phyloP scores from a whole-genome alignment of 2,113 vertebrate genomes.

The Tamias sibiricus region DNA sequence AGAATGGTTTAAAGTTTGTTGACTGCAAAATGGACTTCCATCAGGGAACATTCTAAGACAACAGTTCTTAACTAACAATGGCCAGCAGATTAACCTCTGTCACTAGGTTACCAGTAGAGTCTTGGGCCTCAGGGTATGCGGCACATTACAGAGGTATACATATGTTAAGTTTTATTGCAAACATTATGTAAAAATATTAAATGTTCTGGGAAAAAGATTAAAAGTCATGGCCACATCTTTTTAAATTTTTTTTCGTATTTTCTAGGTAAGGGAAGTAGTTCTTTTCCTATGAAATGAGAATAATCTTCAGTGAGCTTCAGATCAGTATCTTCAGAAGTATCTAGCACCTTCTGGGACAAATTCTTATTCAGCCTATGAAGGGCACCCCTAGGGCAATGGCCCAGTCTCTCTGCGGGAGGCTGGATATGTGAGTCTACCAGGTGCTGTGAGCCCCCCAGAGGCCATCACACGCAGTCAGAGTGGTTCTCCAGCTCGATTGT shows the following conservation, averaged over 20 bases:
- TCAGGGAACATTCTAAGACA: neutral
- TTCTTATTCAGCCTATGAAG: neutral
- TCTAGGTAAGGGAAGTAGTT: neutral
- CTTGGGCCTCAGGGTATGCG: neutral
- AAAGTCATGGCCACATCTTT: neutral
- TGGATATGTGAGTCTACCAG: neutral
- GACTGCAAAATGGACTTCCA: neutral
- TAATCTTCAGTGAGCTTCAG: neutral
- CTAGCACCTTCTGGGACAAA: neutral
- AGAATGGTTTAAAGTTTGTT: neutral
- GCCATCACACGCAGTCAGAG: neutral
- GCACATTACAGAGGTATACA: neutral
- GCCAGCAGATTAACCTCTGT: neutral
- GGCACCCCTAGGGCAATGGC: neutral
- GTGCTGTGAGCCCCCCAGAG: neutral
- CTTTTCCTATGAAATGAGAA: neutral
- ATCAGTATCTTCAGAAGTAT: neutral
- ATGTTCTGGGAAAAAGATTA: neutral
- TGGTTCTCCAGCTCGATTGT: neutral
- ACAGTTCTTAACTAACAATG: neutral
- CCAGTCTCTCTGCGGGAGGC: neutral
- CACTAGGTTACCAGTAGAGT: neutral
- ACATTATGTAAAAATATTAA: neutral
- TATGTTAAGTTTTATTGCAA: neutral
- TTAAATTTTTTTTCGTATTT: neutral